Conservation (phyloP, 2,888 invertebrate species). For the Drosophila affinis region DNA sequence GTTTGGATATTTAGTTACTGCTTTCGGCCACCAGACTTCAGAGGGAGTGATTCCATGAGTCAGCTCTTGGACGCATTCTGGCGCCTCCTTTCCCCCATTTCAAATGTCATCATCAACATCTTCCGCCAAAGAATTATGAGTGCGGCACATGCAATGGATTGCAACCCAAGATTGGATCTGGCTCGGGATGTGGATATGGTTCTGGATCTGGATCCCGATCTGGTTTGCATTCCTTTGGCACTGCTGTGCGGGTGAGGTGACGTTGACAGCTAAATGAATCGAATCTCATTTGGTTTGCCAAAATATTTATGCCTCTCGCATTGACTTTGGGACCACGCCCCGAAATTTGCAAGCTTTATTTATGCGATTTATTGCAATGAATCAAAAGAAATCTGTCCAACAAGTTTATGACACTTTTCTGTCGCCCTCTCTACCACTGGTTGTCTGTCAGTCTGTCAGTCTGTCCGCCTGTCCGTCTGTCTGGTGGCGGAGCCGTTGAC, state of each 20-base stretch:
- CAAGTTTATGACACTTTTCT: slow-evolving; percentile 73
- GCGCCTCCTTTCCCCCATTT: slow-evolving; percentile 59
- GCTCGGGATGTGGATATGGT: slow-evolving; percentile 1
- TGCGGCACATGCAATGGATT: slow-evolving; percentile 64
- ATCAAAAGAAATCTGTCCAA: slow-evolving; percentile 76
- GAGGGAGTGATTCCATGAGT: slow-evolving; percentile 46
- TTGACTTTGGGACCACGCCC: slow-evolving; percentile 70
- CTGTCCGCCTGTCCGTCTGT: slow-evolving; percentile 7
- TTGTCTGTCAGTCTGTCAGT: not conserved
- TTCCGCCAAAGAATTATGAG: slow-evolving; percentile 58
- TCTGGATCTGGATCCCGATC: slow-evolving; percentile 30
- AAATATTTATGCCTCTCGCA: slow-evolving; percentile 75
- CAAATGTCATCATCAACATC: slow-evolving; percentile 66
- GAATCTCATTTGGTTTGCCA: slow-evolving; percentile 74
- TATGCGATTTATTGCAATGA: slow-evolving; percentile 60
- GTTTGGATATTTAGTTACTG: slow-evolving; percentile 13
- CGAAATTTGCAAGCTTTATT: slow-evolving; percentile 61
- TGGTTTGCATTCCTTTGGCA: slow-evolving; percentile 33
- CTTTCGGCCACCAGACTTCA: slow-evolving; percentile 11
- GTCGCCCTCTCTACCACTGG: slow-evolving; percentile 17
- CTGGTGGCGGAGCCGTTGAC: slow-evolving; percentile 62
- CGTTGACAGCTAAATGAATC: slow-evolving; percentile 73
- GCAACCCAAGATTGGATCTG: not conserved
- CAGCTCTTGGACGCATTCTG: slow-evolving; percentile 35
- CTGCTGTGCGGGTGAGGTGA: slow-evolving; percentile 60